These are phyloP conservation scores for Euthynnus affinis DNA, from an alignment of 2,797 vertebrate species.

Conservation along the genomic window DNA sequence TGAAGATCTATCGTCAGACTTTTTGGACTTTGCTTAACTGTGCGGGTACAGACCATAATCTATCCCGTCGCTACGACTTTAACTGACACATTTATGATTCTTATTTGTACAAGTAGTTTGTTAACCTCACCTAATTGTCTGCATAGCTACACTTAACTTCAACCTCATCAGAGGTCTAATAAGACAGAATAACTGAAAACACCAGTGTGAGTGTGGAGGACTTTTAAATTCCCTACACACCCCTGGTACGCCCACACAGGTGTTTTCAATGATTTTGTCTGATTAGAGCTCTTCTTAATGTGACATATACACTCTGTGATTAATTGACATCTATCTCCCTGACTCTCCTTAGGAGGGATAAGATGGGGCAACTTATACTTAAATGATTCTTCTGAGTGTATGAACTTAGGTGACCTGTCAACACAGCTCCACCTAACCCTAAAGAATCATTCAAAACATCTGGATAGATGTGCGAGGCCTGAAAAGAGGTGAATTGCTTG, in stretches of 20 bases:
- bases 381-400: neutral
- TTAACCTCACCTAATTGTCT: constrained; percentile 16
- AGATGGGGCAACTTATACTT: neutral
- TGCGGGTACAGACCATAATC: neutral
- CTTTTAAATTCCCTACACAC: neutral
- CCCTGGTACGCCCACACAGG: constrained; percentile 1
- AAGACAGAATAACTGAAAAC: constrained; percentile 24
- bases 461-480: neutral
- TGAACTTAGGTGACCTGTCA: neutral
- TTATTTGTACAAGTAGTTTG: neutral
- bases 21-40: neutral
- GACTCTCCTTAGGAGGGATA: neutral
- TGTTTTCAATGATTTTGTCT: constrained; percentile 10
- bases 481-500: neutral
- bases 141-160: neutral
- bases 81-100: constrained; percentile 9
- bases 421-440: neutral
- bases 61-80: neutral
- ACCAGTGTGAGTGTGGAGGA: constrained; percentile 20
- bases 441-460: neutral
- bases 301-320: neutral
- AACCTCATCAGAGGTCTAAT: constrained; percentile 26
- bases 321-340: neutral
- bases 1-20: neutral
- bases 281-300: neutral